phyloP scores from a whole-genome alignment of 2,113 vertebrate species.

The Aramus guarauna region DNA sequence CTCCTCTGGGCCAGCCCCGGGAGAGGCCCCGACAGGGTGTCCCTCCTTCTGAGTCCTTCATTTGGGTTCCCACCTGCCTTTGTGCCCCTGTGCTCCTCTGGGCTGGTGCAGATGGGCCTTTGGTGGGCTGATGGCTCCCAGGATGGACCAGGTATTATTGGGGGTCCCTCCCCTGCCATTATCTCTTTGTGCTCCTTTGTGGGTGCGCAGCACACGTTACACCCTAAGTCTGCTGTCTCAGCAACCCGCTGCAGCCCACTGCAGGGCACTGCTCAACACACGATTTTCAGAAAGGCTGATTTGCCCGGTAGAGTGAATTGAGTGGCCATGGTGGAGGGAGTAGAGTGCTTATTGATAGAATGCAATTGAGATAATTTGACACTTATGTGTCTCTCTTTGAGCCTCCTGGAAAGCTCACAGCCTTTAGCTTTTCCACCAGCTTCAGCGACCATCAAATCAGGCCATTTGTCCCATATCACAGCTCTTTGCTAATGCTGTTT shows the following conservation, averaged over 20 bases:
- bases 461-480: neutral
- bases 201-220: neutral
- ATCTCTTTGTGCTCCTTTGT: neutral
- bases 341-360: neutral
- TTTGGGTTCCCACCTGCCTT: neutral
- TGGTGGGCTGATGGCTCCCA: neutral
- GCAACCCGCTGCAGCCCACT: neutral
- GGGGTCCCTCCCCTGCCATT: neutral
- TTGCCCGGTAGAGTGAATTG: neutral
- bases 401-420: neutral
- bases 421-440: neutral
- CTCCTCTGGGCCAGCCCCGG: neutral
- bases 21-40: neutral
- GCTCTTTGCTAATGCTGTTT: neutral
- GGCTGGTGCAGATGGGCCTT: neutral
- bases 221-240: neutral
- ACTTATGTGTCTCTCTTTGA: neutral
- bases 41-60: neutral
- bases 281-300: neutral
- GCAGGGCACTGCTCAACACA: neutral
- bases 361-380: neutral
- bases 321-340: neutral
- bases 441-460: neutral
- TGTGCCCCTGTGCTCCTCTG: neutral
- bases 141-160: neutral